A percentile compares a stretch with the other conserved stretches of the same genome.
Conservation (phyloP, 2,888 invertebrate genomes). For the Megalurothrips usitatus region DNA sequence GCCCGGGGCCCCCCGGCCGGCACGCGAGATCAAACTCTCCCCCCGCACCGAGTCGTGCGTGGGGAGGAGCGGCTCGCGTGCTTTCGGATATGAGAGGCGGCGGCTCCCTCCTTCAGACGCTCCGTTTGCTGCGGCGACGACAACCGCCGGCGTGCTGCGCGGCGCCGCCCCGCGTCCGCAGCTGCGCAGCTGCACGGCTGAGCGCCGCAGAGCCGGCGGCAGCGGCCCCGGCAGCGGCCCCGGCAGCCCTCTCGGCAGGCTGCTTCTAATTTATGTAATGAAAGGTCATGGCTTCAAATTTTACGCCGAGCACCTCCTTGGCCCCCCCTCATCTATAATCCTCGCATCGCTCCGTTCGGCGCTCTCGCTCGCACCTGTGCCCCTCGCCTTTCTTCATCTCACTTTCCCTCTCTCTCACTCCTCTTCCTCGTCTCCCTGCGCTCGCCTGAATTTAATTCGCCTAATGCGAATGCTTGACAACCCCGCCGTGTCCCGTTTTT, state of each 20-base stretch:
- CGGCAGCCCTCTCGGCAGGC: too few species aligned
- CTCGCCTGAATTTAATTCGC: conserved; percentile 19
- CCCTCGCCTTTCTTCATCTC: not conserved
- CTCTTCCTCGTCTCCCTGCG: not conserved
- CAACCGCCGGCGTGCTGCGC: too few species aligned
- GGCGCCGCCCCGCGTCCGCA: too few species aligned
- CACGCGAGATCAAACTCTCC: not conserved
- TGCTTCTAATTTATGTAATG: not conserved
- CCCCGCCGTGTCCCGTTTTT: not conserved
- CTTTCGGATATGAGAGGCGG: too few species aligned
- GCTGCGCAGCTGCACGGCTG: too few species aligned
- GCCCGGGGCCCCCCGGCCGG: too few species aligned
- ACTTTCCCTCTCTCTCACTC: conserved; percentile 8
- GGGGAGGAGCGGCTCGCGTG: not conserved
- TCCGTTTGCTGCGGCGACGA: too few species aligned
- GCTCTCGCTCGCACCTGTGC: conserved; percentile 27
- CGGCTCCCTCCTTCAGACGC: too few species aligned
- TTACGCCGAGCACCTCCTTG: not conserved
- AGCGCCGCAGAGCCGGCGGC: too few species aligned
- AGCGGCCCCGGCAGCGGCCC: too few species aligned
- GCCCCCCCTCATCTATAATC: conserved; percentile 11
- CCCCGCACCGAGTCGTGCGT: not conserved
- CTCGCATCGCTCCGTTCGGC: not conserved
- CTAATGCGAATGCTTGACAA: conserved; percentile 21
- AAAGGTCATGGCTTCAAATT: not conserved